phyloP scores from a whole-genome alignment of 1,140 invertebrate genomes.

The Ganaspis sp. region DNA sequence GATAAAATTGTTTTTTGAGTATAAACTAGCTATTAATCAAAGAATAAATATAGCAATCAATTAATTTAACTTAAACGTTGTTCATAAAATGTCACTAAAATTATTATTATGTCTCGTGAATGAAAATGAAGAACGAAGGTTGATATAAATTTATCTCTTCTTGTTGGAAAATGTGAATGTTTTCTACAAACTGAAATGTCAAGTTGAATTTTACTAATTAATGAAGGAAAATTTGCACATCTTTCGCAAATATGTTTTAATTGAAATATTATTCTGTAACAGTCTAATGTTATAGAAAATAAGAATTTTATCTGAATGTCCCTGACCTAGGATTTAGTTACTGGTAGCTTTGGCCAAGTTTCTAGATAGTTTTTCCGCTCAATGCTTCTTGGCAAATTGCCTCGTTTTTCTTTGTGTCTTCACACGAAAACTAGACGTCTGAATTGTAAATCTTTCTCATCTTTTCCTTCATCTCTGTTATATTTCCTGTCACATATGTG shows the following conservation, averaged over 20 bases:
- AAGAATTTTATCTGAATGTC: not conserved
- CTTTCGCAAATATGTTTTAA: not conserved
- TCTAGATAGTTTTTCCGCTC: not conserved
- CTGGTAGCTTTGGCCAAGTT: not conserved
- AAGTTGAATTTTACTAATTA: constrained; percentile 21
- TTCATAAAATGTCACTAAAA: constrained; percentile 17
- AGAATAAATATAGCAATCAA: not conserved
- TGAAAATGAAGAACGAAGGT: not conserved
- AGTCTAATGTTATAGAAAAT: not conserved
- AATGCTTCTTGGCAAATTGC: constrained; percentile 43
- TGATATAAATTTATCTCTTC: not conserved
- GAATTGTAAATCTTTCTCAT: constrained; percentile 44
- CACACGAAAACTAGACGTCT: constrained; percentile 33
- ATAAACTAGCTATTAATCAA: constrained; percentile 10
- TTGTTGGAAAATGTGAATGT: not conserved
- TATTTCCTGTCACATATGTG: constrained; percentile 44
- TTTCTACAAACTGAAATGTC: not conserved
- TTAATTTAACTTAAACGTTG: not conserved
- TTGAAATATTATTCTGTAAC: not conserved
- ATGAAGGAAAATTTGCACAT: not conserved
- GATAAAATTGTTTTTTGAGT: too few relatives aligned
- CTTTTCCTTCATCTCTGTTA: constrained; percentile 38
- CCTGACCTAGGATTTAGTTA: constrained; percentile 37
- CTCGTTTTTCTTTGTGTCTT: not conserved
- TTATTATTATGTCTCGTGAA: not conserved